Evolutionary conservation across 2,113 vertebrate genomes (phyloP), one percentile per base, ranked within the genome.

Genomic region (Arothron firmamentum): DNA sequence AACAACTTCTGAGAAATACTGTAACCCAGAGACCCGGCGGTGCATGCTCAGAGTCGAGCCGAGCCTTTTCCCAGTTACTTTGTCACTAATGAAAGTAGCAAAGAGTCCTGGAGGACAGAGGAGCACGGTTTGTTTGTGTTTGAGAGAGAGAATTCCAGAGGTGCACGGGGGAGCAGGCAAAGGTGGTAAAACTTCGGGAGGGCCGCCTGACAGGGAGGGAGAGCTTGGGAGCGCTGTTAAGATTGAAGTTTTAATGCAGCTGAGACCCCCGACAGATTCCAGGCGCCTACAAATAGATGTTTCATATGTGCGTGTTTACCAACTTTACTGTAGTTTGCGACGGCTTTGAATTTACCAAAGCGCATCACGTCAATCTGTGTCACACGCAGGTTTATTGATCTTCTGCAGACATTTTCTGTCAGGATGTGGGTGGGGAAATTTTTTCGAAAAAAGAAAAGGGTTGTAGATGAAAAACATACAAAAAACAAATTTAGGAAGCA

Each of bases 11-110:
- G 72, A 77, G 69, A 65, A 62, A 49, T 77, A 86, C 73, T 84
- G 81, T 83, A 84, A 86, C 72, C 82, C 66, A 67, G 78, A 88
- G 84, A 85, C 70, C 71, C 67, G 73, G 75, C 78, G 59, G 78
- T 63, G 81, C 59, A 14, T 59, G 82, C 76, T 56, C 72, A 14
- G 72, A 87, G 79, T 75, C 84, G 82, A 86, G 84, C 81, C 79
- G 46, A 85, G 78, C 81, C 78, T 80, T 80, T 78, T 73, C 69
- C 80, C 74, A 75, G 69, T 66, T 74, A 81, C 84, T 88, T 82
- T 88, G 88, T 87, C 85, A 78, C 85, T 91, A 89, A 91, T 90
- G 88, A 90, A 90, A 90, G 87, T 78, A 81, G 81, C 85, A 87
- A 87, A 83, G 77, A 82, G 80, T 80, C 87, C 83, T 84, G 72